Evolutionary conservation across 2,888 invertebrate species (phyloP).

Genomic region (Strigamia transsilvanica): DNA sequence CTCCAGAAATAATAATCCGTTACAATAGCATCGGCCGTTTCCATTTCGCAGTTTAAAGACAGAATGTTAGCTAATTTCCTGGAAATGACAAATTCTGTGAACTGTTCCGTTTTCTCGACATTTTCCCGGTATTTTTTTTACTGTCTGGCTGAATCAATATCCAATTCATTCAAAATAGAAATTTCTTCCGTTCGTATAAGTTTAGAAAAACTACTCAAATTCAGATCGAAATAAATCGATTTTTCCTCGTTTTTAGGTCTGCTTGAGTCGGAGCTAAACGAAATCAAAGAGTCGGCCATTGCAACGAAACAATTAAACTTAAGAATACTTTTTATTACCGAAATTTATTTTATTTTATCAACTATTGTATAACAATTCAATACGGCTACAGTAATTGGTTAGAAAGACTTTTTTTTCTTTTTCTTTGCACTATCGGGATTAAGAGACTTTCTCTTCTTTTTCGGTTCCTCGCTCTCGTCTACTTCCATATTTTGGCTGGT

Average conservation of each 20-base stretch:
- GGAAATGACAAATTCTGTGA: neutral
- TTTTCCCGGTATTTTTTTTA: neutral
- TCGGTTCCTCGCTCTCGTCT: constrained; percentile 54
- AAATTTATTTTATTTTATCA: too few species aligned
- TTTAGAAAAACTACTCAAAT: neutral
- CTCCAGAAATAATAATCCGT: constrained; percentile 1
- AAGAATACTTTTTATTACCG: too few species aligned
- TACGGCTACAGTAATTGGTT: too few species aligned
- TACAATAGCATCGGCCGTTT: neutral
- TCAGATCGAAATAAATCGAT: neutral
- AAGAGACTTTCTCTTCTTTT: constrained; percentile 57
- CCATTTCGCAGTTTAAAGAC: neutral
- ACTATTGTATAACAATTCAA: too few species aligned
- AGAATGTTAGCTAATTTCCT: neutral
- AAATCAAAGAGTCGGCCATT: neutral
- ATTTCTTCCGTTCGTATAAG: neutral
- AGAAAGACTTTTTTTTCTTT: too few species aligned
- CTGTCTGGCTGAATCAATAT: neutral
- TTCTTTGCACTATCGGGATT: neutral
- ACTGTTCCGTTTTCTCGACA: neutral
- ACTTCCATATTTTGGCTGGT: constrained; percentile 56
- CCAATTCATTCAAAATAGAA: neutral
- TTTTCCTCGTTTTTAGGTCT: neutral
- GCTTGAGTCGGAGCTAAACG: neutral
- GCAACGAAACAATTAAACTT: neutral